Evolutionary conservation across 2,888 invertebrate genomes (phyloP).

Genomic region (Zaprionus lineosus): DNA sequence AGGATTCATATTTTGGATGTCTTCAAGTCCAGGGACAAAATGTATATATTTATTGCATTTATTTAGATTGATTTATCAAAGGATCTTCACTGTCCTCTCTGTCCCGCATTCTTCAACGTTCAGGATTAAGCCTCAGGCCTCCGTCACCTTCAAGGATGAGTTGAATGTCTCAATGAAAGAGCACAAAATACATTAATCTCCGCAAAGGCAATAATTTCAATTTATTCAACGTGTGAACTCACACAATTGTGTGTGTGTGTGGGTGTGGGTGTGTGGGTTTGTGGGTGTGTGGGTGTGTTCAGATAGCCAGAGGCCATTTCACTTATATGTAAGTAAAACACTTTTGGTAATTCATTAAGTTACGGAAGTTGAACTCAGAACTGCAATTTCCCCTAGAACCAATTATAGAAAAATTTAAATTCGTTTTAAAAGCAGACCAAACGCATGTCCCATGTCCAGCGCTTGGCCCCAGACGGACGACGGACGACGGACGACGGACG

Average conservation of each 20-base stretch:
- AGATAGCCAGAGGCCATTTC: constrained; percentile 52
- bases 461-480: constrained; percentile 49
- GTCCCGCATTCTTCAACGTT: too few species aligned
- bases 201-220: not conserved
- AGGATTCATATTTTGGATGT: too few species aligned
- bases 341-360: constrained; percentile 83
- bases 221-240: not conserved
- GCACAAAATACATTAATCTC: too few species aligned
- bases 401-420: constrained; percentile 82
- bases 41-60: too few species aligned
- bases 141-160: too few species aligned
- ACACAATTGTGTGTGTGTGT: not conserved
- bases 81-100: too few species aligned
- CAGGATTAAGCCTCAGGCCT: constrained; percentile 16
- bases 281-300: constrained; percentile 6
- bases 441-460: constrained; percentile 58
- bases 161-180: too few species aligned
- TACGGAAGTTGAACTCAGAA: constrained; percentile 84
- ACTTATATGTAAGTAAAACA: constrained; percentile 70
- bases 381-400: constrained; percentile 83
- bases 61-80: too few species aligned
- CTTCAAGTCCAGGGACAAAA: too few species aligned
- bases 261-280: not conserved
- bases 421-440: constrained; percentile 74
- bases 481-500: constrained; percentile 30